Evolutionary conservation across 2,888 invertebrate species (phyloP).

Genomic region (Aspidapion aeneum): DNA sequence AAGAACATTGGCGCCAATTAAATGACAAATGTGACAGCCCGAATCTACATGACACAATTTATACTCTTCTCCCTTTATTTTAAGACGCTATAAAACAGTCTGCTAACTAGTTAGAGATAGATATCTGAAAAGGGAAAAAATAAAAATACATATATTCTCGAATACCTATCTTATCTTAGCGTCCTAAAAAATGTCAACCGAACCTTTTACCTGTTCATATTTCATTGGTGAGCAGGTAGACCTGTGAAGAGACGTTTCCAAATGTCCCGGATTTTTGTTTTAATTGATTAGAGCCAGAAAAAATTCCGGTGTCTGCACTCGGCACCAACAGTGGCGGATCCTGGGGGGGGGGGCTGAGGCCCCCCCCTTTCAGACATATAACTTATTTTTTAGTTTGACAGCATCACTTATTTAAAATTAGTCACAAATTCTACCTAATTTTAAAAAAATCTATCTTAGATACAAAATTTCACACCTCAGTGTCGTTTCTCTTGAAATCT

Average conservation of each 20-base stretch:
- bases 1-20: conserved; percentile 31
- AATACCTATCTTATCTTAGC: conserved; percentile 24
- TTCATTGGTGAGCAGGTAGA: conserved; percentile 19
- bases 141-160: conserved; percentile 1
- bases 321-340: too few relatives aligned
- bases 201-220: conserved; percentile 30
- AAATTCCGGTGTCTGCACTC: too few relatives aligned
- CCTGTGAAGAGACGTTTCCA: neutral
- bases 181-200: conserved; percentile 32
- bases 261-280: too few relatives aligned
- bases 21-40: conserved; percentile 35
- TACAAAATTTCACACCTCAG: too few relatives aligned
- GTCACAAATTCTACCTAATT: too few relatives aligned
- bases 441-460: too few relatives aligned
- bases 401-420: too few relatives aligned
- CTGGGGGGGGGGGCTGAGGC: too few relatives aligned
- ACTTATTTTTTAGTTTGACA: too few relatives aligned
- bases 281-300: too few relatives aligned
- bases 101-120: conserved; percentile 35
- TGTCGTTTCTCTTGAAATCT: too few relatives aligned
- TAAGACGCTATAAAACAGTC: conserved; percentile 38
- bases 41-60: conserved; percentile 35
- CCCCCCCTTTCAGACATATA: too few relatives aligned
- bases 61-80: conserved; percentile 35
- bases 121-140: neutral